These are phyloP conservation scores for Harpalus rufipes DNA, from an alignment of 2,888 invertebrate species.

Conservation along the genomic window DNA sequence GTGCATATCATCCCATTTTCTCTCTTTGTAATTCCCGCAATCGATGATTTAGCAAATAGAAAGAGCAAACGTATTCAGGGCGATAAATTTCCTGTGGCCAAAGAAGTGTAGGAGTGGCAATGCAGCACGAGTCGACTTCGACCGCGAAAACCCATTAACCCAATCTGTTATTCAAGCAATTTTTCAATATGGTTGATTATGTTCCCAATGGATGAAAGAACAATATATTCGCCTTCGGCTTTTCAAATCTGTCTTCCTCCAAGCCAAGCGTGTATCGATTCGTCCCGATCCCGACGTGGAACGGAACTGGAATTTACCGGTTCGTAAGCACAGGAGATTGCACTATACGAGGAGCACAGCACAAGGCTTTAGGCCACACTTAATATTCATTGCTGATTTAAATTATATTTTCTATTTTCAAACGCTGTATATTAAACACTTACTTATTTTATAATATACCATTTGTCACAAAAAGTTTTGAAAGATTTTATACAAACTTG, in stretches of 20 bases:
- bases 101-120: constrained; percentile 7
- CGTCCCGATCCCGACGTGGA: constrained; percentile 36
- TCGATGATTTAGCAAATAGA: constrained; percentile 6
- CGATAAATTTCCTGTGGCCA: constrained; percentile 1
- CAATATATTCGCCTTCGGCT: constrained; percentile 36
- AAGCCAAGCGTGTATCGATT: constrained; percentile 61
- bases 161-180: constrained; percentile 48
- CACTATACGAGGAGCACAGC: not conserved
- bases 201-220: constrained; percentile 35
- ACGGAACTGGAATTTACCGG: constrained; percentile 60
- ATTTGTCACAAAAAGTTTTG: too few species aligned
- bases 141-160: constrained; percentile 34
- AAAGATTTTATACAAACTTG: too few species aligned
- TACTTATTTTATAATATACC: too few species aligned
- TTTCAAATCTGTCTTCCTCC: constrained; percentile 42
- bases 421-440: not conserved
- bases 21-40: not conserved
- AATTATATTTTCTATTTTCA: constrained; percentile 15
- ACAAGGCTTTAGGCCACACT: constrained; percentile 17
- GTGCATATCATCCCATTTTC: constrained; percentile 1
- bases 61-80: constrained; percentile 1
- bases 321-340: constrained; percentile 54
- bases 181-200: constrained; percentile 53
- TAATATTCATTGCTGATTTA: constrained; percentile 43
- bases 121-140: not conserved